A percentile compares a stretch with the other conserved stretches of the same genome.
Evolutionary conservation across 2,113 vertebrate genomes (phyloP).

Genomic region (Stigmatopora nigra): DNA sequence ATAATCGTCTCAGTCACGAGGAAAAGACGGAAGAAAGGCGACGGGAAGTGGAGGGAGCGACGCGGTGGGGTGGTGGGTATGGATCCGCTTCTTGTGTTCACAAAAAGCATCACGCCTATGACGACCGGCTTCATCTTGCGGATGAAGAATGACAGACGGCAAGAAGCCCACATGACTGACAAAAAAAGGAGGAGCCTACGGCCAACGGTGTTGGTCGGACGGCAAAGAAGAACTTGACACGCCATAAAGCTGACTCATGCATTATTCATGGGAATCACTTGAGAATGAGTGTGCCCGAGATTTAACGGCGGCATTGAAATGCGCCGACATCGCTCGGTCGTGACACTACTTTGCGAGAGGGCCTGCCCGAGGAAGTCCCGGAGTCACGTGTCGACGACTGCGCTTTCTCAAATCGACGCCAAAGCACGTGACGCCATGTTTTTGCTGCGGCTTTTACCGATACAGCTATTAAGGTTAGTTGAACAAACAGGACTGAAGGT

Average conservation of each 20-base stretch:
- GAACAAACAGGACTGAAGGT: not conserved
- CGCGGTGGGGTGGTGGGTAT: conserved; percentile 13
- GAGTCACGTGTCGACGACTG: not conserved
- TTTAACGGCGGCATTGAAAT: conserved; percentile 50
- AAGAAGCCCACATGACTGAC: not conserved
- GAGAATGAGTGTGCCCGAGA: conserved; percentile 41
- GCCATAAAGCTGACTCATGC: conserved; percentile 46
- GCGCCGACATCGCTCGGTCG: conserved; percentile 51
- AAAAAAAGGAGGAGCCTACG: not conserved
- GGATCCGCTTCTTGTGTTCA: conserved; percentile 29
- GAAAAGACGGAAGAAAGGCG: conserved; percentile 6
- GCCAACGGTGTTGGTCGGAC: not conserved
- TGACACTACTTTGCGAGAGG: conserved; percentile 31
- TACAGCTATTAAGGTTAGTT: not conserved
- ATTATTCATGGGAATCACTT: conserved; percentile 61
- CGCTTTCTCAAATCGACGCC: not conserved
- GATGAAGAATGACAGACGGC: conserved; percentile 28
- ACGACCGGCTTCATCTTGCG: conserved; percentile 25
- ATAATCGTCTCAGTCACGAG: conserved; percentile 8
- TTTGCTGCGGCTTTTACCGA: not conserved
- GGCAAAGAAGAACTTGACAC: conserved; percentile 31
- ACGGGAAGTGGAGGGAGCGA: conserved; percentile 4
- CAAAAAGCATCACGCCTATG: conserved; percentile 23
- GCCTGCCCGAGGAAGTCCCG: conserved; percentile 5
- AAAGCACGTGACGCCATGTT: not conserved